Percentiles rank a stretch among this genome's conserved stretches.
Conservation (phyloP, 2,113 vertebrate species). For the Dromaius novaehollandiae region DNA sequence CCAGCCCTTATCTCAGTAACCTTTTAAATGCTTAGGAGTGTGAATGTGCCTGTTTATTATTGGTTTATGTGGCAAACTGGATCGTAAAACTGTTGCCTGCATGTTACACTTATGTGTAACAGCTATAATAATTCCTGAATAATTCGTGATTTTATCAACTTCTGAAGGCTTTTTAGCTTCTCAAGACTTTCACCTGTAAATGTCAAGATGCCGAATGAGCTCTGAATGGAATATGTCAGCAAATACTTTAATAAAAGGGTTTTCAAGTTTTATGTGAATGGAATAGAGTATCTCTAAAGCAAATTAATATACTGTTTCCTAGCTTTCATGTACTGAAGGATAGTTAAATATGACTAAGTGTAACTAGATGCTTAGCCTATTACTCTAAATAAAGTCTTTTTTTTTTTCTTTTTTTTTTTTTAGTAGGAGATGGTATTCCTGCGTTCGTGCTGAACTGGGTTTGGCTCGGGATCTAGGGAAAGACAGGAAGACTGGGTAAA, state of each 20-base stretch:
- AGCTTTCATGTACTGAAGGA: neutral
- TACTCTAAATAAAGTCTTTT: neutral
- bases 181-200: neutral
- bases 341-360: neutral
- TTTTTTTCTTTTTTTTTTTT: too few species aligned
- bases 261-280: neutral
- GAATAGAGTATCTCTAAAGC: neutral
- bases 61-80: neutral
- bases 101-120: fast-evolving
- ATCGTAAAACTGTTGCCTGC: neutral
- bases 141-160: neutral
- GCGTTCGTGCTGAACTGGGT: neutral
- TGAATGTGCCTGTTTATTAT: neutral
- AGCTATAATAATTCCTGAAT: neutral
- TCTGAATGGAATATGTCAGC: neutral
- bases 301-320: neutral
- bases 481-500: neutral
- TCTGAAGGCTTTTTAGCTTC: neutral
- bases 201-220: neutral
- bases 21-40: too few species aligned
- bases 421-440: neutral
- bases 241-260: neutral
- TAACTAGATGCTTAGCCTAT: neutral
- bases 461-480: neutral
- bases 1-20: too few species aligned